A percentile compares a stretch with the other conserved stretches of the same genome.
Evolutionary conservation across 1,140 invertebrate species (phyloP).

Genomic region (Drosophila mojavensis): DNA sequence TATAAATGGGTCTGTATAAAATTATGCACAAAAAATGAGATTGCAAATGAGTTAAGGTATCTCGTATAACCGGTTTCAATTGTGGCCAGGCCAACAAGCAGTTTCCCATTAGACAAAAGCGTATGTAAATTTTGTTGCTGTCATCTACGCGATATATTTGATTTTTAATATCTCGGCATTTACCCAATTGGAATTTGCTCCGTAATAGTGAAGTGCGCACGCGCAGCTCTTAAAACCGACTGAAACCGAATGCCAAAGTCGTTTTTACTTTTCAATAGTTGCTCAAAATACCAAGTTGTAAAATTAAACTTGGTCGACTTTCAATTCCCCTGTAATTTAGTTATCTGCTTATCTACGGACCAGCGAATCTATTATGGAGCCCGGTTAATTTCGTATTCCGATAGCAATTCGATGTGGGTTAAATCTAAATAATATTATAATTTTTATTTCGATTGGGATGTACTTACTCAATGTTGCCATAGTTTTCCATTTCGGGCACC

Average conservation of each 20-base stretch:
- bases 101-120: conserved; percentile 46
- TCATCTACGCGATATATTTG: background rate
- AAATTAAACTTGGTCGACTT: background rate
- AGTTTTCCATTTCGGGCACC: conserved; percentile 55
- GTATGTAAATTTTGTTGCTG: conserved; percentile 46
- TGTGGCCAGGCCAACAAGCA: conserved; percentile 24
- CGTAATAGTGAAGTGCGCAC: conserved; percentile 31
- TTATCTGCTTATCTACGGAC: background rate
- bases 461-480: conserved; percentile 62
- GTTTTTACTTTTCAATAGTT: conserved; percentile 36
- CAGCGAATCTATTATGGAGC: background rate
- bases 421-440: background rate
- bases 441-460: background rate
- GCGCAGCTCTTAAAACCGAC: conserved; percentile 48
- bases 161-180: conserved; percentile 15
- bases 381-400: background rate
- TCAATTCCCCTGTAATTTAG: conserved; percentile 19
- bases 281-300: background rate
- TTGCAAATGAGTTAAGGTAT: conserved; percentile 13
- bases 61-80: conserved; percentile 60
- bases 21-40: conserved; percentile 11
- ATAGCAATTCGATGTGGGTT: background rate
- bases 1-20: conserved; percentile 68
- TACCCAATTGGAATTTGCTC: conserved; percentile 26
- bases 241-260: conserved; percentile 13